Percentiles rank a stretch among this genome's conserved stretches.
phyloP scores from a whole-genome alignment of 2,797 vertebrate species.

The Megaceryle alcyon region DNA sequence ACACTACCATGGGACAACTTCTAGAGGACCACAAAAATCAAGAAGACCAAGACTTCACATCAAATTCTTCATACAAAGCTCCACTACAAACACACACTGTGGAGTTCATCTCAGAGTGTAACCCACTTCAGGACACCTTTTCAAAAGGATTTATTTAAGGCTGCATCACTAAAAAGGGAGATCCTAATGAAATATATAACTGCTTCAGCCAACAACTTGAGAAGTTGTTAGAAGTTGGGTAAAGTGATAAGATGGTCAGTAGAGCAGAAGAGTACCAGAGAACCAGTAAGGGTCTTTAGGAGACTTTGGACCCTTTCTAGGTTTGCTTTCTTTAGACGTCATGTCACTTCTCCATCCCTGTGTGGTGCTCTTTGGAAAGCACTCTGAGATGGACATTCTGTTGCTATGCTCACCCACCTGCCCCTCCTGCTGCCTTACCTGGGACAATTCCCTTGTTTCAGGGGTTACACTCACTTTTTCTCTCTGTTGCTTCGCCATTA shows the following conservation, averaged over 20 bases:
- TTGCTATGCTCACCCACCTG: accelerated
- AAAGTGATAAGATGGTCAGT: not conserved
- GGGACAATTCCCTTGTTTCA: not conserved
- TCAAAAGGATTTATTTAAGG: not conserved
- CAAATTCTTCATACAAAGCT: not conserved
- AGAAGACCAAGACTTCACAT: not conserved
- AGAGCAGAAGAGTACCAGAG: not conserved
- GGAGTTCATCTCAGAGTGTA: not conserved
- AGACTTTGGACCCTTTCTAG: not conserved
- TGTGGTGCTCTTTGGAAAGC: not conserved
- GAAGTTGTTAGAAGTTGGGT: not conserved
- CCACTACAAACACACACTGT: not conserved
- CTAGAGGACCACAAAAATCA: not conserved
- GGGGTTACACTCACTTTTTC: not conserved
- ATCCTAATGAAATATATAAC: not conserved
- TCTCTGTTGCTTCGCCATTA: not conserved
- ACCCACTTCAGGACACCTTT: not conserved
- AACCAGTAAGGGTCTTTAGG: not conserved
- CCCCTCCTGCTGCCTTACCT: not conserved
- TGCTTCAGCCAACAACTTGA: not conserved
- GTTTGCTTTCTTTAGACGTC: not conserved
- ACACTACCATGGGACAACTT: not conserved
- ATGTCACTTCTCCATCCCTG: not conserved
- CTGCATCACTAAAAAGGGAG: not conserved
- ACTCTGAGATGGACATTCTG: not conserved